These are phyloP conservation scores for Eumerus sabulonum DNA, from an alignment of 2,888 invertebrate genomes.

Conservation along the genomic window DNA sequence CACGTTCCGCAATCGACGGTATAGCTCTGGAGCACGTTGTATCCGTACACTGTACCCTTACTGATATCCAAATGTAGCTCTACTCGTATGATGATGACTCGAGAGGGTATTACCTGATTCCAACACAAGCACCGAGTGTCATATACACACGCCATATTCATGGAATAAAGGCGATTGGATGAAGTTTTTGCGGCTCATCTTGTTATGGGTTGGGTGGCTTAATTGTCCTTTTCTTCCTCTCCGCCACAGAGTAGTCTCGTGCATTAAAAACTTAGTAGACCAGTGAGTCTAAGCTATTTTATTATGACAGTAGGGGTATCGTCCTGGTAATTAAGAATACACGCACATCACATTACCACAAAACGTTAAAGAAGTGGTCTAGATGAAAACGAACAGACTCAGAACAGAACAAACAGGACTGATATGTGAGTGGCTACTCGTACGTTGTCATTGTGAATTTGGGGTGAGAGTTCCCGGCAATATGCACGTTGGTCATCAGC, in stretches of 20 bases:
- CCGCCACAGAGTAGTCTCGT: constrained; percentile 41
- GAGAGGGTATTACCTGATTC: constrained; percentile 47
- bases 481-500: constrained; percentile 32
- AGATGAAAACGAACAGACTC: background rate
- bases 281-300: constrained; percentile 48
- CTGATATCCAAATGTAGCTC: constrained; percentile 47
- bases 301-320: constrained; percentile 48
- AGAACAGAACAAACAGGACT: background rate
- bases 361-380: constrained; percentile 2
- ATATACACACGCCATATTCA: background rate
- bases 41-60: constrained; percentile 24
- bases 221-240: constrained; percentile 53
- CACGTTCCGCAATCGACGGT: background rate
- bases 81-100: constrained; percentile 44
- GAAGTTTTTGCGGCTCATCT: constrained; percentile 54
- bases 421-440: background rate
- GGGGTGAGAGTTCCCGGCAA: constrained; percentile 3
- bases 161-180: constrained; percentile 30
- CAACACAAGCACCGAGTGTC: constrained; percentile 39
- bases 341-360: constrained; percentile 2
- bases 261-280: constrained; percentile 38
- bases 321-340: constrained; percentile 49
- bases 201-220: constrained; percentile 30
- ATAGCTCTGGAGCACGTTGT: constrained; percentile 31
- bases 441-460: background rate